Conservation (phyloP, 2,888 invertebrate species). For the Leptopterna dolabrata region DNA sequence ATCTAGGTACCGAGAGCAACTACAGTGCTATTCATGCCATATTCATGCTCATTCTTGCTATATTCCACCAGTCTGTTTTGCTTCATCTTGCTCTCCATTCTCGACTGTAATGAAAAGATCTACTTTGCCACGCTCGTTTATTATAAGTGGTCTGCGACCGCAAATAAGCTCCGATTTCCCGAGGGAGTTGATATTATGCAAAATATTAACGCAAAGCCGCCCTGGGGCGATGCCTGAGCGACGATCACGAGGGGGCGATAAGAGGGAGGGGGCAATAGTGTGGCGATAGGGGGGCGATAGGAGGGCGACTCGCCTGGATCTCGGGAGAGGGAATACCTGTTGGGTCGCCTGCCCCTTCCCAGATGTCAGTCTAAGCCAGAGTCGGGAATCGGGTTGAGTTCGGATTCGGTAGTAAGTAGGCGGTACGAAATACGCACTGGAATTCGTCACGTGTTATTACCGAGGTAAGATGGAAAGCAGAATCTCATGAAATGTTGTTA, state of each 20-base stretch:
- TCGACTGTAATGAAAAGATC: neutral
- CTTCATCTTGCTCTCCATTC: neutral
- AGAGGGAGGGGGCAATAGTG: neutral
- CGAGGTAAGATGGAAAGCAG: neutral
- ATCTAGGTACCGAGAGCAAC: too few relatives aligned
- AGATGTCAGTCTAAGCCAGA: conserved; percentile 12
- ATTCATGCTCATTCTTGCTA: neutral
- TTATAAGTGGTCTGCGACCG: neutral
- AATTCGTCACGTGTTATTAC: neutral
- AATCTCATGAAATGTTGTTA: neutral
- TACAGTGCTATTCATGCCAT: too few relatives aligned
- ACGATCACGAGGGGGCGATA: neutral
- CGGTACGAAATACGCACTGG: neutral
- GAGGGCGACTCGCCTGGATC: neutral
- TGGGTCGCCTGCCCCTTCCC: neutral
- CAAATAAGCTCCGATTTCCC: neutral
- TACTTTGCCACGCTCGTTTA: neutral
- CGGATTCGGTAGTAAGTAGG: neutral
- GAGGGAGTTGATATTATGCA: conserved; percentile 4
- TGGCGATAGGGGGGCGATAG: neutral
- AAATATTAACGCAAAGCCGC: conserved; percentile 11
- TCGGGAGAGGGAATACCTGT: neutral
- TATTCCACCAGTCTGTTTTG: too few relatives aligned
- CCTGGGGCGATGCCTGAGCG: neutral
- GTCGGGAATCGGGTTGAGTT: conserved; percentile 1